These are phyloP conservation scores for Drosophila arawakana DNA, from an alignment of 1,140 invertebrate species.

Conservation along the genomic window DNA sequence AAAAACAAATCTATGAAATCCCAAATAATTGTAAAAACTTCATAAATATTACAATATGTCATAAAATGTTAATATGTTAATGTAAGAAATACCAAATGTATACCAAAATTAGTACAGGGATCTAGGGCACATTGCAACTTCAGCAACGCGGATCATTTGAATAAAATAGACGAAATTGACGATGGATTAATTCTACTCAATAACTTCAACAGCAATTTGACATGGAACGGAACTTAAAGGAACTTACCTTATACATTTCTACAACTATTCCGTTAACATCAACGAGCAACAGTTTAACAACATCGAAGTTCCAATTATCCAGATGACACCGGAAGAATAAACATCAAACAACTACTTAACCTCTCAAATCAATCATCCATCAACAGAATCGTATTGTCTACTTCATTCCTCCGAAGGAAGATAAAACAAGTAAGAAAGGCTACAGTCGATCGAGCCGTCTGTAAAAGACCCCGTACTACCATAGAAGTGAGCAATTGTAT, in stretches of 20 bases:
- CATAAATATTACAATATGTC: no score
- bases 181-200: slow-evolving; percentile 9
- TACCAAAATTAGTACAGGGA: no score
- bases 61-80: no score
- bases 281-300: slow-evolving; percentile 7
- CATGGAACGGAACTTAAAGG: not conserved
- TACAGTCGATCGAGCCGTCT: no score
- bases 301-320: slow-evolving; percentile 6
- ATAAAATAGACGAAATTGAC: slow-evolving; percentile 6
- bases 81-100: no score
- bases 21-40: no score
- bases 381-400: not conserved
- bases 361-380: not conserved
- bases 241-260: slow-evolving; percentile 9
- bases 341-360: not conserved
- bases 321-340: slow-evolving; percentile 11
- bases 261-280: not conserved
- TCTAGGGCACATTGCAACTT: not conserved
- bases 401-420: no score
- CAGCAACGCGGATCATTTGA: slow-evolving; percentile 1
- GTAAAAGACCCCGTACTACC: no score
- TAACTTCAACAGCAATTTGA: slow-evolving; percentile 8
- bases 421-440: no score
- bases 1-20: no score
- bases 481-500: no score